Base-by-base conservation (phyloP, 2,888 invertebrate genomes). In the Gastracanthus pulcherrimus region DNA sequence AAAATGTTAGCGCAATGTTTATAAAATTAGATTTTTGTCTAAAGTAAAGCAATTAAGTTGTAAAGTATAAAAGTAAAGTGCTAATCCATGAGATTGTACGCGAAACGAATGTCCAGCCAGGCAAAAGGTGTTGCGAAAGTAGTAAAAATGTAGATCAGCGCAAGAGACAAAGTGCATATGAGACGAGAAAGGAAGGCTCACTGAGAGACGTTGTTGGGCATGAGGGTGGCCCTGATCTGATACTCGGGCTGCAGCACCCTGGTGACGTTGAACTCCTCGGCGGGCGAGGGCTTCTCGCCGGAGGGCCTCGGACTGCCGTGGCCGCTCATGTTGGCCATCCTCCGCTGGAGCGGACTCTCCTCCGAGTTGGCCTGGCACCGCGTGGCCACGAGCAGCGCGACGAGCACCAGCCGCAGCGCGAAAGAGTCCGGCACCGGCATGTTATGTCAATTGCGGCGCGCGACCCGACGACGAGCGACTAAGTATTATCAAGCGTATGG, bases 221-320 rank as follows among this genome's bases (percentile, higher is more conserved):
- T 86, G 36, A 91, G 86, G 81, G 89, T 90, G 9, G 91, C 91
- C 72, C 90, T 86, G 84, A 90, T 90, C 85, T 90, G 91, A 85
- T 90, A 90, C 84, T 91, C 91, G 84, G 91, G 91, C 83, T 89
- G 91, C n/a, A 91, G 85, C 55, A 91, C 91, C 31, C 89, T 87
- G 69, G 90, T 90, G 11, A 87, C 84, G 84, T 91, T 90, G 87
- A 91, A 91, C 84, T 89, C 89, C 81, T 90, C 90, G 80, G 87
- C 90, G 71, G 87, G 86, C 38, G 86, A 88, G 16, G 87, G 88
- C 78, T 85, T 87, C 81, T 90, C 90, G 13, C 90, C 90, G 83
- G 88, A 90, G 23, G 90, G 89, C 81, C 89, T 85, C 19, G 88
- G 88, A 72, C 88, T 89, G 36, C 88, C 89, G 69, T 87, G 84